Evolutionary conservation across 2,888 invertebrate genomes (phyloP).

Genomic region (Lamellibrachia columna): DNA sequence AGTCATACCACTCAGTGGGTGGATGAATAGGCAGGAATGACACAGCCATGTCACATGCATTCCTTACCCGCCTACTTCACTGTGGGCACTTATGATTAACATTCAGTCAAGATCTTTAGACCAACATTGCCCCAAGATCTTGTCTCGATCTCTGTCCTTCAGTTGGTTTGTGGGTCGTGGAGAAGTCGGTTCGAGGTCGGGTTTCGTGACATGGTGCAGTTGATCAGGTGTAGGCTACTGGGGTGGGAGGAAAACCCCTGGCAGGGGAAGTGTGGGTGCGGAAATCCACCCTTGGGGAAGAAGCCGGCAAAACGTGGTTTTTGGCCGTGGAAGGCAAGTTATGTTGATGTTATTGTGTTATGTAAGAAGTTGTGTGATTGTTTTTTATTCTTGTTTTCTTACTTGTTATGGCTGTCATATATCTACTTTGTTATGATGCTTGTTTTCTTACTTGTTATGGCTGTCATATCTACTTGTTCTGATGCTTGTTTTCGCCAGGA

Average conservation of each 20-base stretch:
- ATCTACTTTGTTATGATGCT: neutral
- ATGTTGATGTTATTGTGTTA: neutral
- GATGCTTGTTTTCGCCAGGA: neutral
- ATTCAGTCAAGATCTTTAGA: neutral
- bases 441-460: neutral
- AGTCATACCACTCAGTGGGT: neutral
- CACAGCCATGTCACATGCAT: neutral
- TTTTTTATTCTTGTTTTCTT: neutral
- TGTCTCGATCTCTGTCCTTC: neutral
- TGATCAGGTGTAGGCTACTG: neutral
- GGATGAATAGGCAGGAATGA: neutral
- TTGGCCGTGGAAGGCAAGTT: slow-evolving; percentile 10
- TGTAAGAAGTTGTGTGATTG: neutral
- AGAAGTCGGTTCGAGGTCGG: neutral
- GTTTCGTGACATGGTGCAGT: neutral
- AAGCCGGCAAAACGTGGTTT: neutral
- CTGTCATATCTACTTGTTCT: neutral
- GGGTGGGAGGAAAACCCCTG: slow-evolving; percentile 6
- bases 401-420: neutral
- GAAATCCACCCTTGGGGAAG: neutral
- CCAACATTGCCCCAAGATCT: neutral
- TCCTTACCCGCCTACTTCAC: neutral
- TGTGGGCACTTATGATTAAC: neutral
- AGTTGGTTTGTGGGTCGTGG: neutral
- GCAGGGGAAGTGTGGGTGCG: neutral